Evolutionary conservation across 2,113 vertebrate species (phyloP).

Genomic region (Pomatostomus ruficeps): DNA sequence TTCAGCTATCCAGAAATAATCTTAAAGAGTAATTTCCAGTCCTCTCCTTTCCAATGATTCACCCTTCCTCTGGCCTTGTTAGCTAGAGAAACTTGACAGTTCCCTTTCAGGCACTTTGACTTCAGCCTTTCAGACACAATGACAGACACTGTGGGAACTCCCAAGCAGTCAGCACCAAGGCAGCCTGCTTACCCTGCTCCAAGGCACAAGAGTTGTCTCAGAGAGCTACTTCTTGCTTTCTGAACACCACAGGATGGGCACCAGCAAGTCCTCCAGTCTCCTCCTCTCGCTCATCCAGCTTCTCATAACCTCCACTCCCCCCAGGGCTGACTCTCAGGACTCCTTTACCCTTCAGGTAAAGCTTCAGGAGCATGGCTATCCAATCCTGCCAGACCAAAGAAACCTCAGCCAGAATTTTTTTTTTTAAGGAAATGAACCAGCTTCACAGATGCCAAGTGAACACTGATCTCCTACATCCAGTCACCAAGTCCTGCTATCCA

Average conservation of each 20-base stretch:
- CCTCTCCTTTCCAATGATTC: background rate
- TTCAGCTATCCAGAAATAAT: background rate
- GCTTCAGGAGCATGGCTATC: background rate
- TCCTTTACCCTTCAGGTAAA: background rate
- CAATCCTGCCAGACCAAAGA: background rate
- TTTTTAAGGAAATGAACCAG: background rate
- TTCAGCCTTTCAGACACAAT: background rate
- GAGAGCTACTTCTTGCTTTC: background rate
- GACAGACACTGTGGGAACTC: background rate
- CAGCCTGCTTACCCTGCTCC: background rate
- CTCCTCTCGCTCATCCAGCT: accelerated
- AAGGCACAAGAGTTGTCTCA: background rate
- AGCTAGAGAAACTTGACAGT: background rate
- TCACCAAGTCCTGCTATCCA: background rate
- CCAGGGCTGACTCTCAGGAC: background rate
- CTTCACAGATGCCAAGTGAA: background rate
- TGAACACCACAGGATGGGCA: background rate
- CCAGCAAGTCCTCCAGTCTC: background rate
- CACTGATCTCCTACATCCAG: background rate
- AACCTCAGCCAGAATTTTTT: background rate
- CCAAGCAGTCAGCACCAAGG: background rate
- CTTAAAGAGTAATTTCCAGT: background rate
- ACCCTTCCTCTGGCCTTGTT: background rate
- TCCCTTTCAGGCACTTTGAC: background rate
- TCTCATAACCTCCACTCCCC: background rate